phyloP scores from a whole-genome alignment of 1,140 invertebrate genomes.

The Archegozetes longisetosus region DNA sequence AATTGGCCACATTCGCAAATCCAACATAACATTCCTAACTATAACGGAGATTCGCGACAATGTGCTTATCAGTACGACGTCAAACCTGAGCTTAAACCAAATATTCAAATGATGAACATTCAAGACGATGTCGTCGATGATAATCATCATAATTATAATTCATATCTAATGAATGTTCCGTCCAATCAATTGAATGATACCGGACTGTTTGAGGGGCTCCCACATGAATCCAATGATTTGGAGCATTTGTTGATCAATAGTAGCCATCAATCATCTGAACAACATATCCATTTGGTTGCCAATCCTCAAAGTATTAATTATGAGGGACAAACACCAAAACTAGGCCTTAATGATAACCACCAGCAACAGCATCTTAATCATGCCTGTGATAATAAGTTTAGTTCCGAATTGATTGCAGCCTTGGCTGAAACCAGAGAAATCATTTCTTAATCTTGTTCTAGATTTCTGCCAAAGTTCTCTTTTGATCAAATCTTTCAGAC shows the following conservation, averaged over 20 bases:
- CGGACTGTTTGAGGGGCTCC: background rate
- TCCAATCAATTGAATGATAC: background rate
- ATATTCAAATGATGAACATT: background rate
- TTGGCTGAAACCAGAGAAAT: slow-evolving; percentile 17
- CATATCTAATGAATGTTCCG: background rate
- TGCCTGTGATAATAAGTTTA: slow-evolving; percentile 1
- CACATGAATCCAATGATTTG: background rate
- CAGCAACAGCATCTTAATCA: slow-evolving; percentile 1
- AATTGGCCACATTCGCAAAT: background rate
- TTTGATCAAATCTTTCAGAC: no score
- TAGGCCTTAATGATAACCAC: background rate
- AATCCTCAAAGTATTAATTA: background rate
- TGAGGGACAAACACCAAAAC: background rate
- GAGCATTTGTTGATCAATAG: background rate
- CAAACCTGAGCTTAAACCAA: background rate
- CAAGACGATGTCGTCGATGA: background rate
- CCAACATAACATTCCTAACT: background rate
- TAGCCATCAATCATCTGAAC: background rate
- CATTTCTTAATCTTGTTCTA: slow-evolving; percentile 6
- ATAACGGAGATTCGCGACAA: background rate
- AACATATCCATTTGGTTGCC: background rate
- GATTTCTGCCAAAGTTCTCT: no score
- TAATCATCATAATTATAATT: background rate
- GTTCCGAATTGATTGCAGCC: slow-evolving; percentile 18
- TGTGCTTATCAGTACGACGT: background rate